These are phyloP conservation scores for Gonioctena quinquepunctata DNA, from an alignment of 1,140 invertebrate genomes.

Conservation along the genomic window DNA sequence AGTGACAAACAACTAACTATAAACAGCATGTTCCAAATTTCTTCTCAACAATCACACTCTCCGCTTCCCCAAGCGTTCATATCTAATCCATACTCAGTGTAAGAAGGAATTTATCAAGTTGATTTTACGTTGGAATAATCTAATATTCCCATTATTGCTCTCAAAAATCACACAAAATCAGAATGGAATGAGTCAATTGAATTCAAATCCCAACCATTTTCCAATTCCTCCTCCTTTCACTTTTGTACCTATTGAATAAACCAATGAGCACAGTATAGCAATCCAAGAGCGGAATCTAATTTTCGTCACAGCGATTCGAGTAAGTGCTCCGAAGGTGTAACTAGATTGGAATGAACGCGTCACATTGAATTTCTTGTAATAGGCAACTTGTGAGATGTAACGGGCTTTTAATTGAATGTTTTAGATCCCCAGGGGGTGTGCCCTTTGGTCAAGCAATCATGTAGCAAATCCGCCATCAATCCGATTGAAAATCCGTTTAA, in stretches of 20 bases:
- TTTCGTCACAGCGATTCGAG: background rate
- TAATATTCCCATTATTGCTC: too few relatives aligned
- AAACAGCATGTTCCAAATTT: too few relatives aligned
- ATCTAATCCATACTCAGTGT: too few relatives aligned
- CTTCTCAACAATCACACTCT: too few relatives aligned
- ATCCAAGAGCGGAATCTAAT: background rate
- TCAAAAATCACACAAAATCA: too few relatives aligned
- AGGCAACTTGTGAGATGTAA: constrained; percentile 39
- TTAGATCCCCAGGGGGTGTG: constrained; percentile 42
- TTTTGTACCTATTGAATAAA: background rate
- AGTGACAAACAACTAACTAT: too few relatives aligned
- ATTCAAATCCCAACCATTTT: too few relatives aligned
- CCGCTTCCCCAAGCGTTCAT: too few relatives aligned
- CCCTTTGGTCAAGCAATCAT: constrained; percentile 45
- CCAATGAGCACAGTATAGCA: background rate
- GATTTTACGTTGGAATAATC: too few relatives aligned
- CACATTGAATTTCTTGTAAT: constrained; percentile 35
- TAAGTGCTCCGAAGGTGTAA: background rate
- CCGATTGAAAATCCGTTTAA: constrained; percentile 32
- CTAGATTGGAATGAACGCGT: constrained; percentile 11
- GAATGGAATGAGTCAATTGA: too few relatives aligned
- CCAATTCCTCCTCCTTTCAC: background rate
- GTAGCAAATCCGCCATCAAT: constrained; percentile 37
- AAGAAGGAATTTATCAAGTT: too few relatives aligned
- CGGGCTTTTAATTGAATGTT: constrained; percentile 45